Conservation (phyloP, 2,113 vertebrate species). For the Odocoileus hemionus region DNA sequence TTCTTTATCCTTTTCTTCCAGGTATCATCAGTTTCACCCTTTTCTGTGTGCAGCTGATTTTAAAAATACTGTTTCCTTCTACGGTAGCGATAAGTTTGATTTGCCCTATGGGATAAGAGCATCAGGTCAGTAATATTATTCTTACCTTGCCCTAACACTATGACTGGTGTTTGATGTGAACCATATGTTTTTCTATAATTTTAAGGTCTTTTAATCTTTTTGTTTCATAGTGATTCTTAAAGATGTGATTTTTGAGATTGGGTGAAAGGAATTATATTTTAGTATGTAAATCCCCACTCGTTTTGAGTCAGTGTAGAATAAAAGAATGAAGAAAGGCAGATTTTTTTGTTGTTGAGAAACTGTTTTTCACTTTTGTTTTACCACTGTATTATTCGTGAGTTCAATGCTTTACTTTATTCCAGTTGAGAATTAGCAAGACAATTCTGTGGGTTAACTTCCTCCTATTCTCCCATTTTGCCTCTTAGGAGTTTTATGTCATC, state of each 20-base stretch:
- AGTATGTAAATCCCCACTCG: neutral
- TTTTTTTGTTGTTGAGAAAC: neutral
- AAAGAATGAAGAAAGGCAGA: neutral
- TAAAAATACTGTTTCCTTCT: constrained; percentile 65
- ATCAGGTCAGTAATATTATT: constrained; percentile 77
- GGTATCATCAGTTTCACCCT: constrained; percentile 76
- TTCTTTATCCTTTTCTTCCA: constrained; percentile 50
- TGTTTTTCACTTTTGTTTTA: neutral
- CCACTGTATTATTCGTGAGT: neutral
- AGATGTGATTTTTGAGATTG: neutral
- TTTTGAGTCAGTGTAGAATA: neutral
- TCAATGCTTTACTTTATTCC: neutral
- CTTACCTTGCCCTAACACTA: neutral
- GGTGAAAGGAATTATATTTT: constrained; percentile 1
- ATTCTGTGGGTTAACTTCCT: neutral
- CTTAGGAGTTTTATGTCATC: neutral
- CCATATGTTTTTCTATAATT: neutral
- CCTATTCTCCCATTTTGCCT: neutral
- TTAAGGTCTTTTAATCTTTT: neutral
- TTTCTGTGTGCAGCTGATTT: constrained; percentile 80
- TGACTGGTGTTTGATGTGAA: neutral
- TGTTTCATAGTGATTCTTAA: neutral
- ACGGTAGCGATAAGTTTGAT: constrained; percentile 71
- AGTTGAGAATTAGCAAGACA: neutral
- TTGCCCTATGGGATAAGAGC: constrained; percentile 80